Conservation (phyloP, 2,888 invertebrate genomes). For the Mesoligia furuncula region DNA sequence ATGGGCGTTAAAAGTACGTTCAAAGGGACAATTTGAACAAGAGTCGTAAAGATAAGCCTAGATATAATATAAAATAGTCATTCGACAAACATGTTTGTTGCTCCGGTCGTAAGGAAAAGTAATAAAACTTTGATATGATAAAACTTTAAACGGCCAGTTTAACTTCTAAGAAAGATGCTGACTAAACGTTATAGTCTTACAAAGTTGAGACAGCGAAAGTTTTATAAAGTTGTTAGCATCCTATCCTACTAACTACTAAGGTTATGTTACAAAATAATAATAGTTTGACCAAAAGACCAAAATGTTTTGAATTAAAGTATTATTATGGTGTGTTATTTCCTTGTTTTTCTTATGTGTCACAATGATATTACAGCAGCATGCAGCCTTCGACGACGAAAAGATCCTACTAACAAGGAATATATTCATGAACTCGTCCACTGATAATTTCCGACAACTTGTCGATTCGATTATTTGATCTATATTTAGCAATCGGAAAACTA, state of each 20-base stretch:
- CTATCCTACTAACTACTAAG: neutral
- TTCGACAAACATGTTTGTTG: conserved; percentile 55
- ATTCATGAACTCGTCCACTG: conserved; percentile 7
- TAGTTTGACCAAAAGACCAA: neutral
- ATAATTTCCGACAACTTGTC: conserved; percentile 20
- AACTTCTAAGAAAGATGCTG: conserved; percentile 35
- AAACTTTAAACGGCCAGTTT: conserved; percentile 48
- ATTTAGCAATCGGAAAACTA: conserved; percentile 8
- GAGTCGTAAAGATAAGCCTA: conserved; percentile 18
- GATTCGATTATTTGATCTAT: conserved; percentile 26
- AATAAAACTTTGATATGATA: conserved; percentile 55
- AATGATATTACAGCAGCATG: neutral
- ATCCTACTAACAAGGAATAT: neutral
- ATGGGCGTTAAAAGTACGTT: neutral
- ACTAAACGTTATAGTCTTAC: conserved; percentile 18
- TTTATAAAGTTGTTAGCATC: neutral
- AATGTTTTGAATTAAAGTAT: neutral
- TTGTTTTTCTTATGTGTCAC: conserved; percentile 1
- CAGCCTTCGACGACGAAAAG: conserved; percentile 4
- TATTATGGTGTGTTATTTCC: neutral
- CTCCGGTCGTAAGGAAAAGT: conserved; percentile 38
- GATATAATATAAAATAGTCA: conserved; percentile 28
- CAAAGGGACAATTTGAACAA: conserved; percentile 11
- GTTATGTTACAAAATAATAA: neutral
- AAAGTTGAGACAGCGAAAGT: conserved; percentile 4